Percentiles rank a stretch among this genome's conserved stretches.
These are phyloP conservation scores for Steinernema scapterisci DNA, from an alignment of 2,888 invertebrate species.

Conservation along the genomic window DNA sequence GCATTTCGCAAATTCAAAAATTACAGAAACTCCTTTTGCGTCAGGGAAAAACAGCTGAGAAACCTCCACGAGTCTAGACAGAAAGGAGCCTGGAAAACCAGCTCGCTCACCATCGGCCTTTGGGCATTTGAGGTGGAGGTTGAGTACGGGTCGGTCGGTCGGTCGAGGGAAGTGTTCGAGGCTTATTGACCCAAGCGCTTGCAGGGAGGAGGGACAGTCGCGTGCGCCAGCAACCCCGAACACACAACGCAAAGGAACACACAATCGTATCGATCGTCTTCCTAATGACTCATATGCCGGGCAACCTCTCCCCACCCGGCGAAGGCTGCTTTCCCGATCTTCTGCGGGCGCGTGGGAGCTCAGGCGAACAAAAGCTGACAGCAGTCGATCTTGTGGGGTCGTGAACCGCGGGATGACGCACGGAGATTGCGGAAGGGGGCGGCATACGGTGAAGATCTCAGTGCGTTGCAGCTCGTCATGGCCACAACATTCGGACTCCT, in stretches of 20 bases:
- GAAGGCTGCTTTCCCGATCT: no score
- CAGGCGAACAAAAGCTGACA: not conserved
- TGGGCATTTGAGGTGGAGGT: not conserved
- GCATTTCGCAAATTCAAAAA: constrained; percentile 10
- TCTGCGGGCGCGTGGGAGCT: not conserved
- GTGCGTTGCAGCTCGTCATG: no score
- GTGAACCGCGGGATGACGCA: not conserved
- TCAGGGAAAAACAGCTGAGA: not conserved
- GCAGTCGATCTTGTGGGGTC: not conserved
- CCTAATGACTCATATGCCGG: constrained; percentile 26
- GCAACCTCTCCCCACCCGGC: not conserved
- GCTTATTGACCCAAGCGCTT: constrained; percentile 27
- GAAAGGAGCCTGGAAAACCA: no score
- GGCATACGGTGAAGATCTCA: not conserved
- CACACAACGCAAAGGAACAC: constrained; percentile 16
- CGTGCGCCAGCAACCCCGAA: not conserved
- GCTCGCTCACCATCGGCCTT: not conserved
- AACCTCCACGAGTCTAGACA: not conserved
- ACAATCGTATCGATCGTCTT: constrained; percentile 28
- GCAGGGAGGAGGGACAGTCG: constrained; percentile 29
- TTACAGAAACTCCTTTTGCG: not conserved
- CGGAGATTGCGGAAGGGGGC: not conserved
- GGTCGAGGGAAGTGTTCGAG: not conserved
- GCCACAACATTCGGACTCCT: not conserved
- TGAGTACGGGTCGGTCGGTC: constrained; percentile 7